A percentile compares a stretch with the other conserved stretches of the same genome.
Evolutionary conservation across 2,888 invertebrate species (phyloP).

Genomic region (Pimpla rufipes): DNA sequence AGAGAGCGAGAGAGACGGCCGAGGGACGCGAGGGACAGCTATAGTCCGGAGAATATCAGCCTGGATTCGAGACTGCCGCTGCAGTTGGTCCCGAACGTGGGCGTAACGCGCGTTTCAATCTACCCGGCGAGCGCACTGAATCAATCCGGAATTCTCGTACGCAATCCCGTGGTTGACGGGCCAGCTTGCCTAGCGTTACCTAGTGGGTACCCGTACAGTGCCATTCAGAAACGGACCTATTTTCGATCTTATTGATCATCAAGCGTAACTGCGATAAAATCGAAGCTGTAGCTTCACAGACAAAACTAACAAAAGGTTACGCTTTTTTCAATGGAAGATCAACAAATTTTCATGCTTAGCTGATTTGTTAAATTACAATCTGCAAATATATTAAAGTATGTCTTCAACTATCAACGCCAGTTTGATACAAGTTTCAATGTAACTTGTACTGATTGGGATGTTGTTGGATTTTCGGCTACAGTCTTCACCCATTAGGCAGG

Average conservation of each 20-base stretch:
- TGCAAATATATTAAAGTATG: no score
- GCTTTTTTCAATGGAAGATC: no score
- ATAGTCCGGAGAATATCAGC: conserved; percentile 52
- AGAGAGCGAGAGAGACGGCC: conserved; percentile 23
- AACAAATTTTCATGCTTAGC: no score
- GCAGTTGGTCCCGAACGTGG: conserved; percentile 51
- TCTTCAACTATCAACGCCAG: no score
- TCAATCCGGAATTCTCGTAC: conserved; percentile 70
- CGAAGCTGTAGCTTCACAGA: not conserved
- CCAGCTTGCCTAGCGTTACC: conserved; percentile 48
- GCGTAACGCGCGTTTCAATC: conserved; percentile 68
- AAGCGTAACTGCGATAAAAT: not conserved
- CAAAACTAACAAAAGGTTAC: not conserved
- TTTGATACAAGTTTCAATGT: no score
- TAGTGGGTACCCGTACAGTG: conserved; percentile 47
- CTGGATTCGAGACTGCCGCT: conserved; percentile 57
- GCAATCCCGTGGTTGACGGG: conserved; percentile 67
- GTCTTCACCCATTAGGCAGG: no score
- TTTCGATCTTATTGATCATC: not conserved
- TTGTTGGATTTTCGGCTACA: no score
- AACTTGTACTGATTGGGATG: no score
- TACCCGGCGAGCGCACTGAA: conserved; percentile 64
- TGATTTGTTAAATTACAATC: no score
- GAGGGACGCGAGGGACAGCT: conserved; percentile 10
- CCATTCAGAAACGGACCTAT: conserved; percentile 41